Evolutionary conservation across 2,888 invertebrate species (phyloP).

Genomic region (Lingula anatina): DNA sequence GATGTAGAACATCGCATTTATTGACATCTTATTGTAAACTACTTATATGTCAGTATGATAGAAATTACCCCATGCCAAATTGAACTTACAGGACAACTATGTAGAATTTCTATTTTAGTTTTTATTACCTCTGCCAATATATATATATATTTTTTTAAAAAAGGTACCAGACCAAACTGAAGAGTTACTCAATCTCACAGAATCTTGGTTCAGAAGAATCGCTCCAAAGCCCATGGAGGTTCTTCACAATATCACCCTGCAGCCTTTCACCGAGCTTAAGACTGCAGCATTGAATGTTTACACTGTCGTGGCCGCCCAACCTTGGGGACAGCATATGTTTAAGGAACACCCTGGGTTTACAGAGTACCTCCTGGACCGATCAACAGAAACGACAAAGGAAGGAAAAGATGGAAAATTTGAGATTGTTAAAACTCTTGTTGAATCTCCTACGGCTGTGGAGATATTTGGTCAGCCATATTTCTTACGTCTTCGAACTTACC

Average conservation of each 20-base stretch:
- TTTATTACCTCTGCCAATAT: too few relatives aligned
- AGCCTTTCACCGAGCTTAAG: conserved; percentile 77
- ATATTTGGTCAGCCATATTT: conserved; percentile 63
- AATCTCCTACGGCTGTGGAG: conserved; percentile 46
- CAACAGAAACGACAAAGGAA: conserved; percentile 65
- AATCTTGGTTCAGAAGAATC: conserved; percentile 62
- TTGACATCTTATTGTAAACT: too few relatives aligned
- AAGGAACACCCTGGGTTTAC: conserved; percentile 68
- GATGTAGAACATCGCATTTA: too few relatives aligned
- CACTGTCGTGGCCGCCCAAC: conserved; percentile 63
- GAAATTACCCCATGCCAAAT: too few relatives aligned
- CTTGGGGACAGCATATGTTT: conserved; percentile 76
- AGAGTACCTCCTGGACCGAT: conserved; percentile 75
- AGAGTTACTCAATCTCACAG: conserved; percentile 55
- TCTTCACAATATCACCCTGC: conserved; percentile 63
- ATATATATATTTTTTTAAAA: too few relatives aligned
- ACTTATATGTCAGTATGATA: too few relatives aligned
- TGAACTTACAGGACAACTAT: too few relatives aligned
- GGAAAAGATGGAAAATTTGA: conserved; percentile 72
- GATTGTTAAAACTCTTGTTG: conserved; percentile 59
- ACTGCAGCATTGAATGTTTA: conserved; percentile 65
- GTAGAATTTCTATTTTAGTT: too few relatives aligned
- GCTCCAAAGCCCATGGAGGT: conserved; percentile 59
- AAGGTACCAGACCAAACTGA: conserved; percentile 52
- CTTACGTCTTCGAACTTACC: conserved; percentile 64